Evolutionary conservation across 2,888 invertebrate genomes (phyloP).

Genomic region (Pseudococcus longispinus): DNA sequence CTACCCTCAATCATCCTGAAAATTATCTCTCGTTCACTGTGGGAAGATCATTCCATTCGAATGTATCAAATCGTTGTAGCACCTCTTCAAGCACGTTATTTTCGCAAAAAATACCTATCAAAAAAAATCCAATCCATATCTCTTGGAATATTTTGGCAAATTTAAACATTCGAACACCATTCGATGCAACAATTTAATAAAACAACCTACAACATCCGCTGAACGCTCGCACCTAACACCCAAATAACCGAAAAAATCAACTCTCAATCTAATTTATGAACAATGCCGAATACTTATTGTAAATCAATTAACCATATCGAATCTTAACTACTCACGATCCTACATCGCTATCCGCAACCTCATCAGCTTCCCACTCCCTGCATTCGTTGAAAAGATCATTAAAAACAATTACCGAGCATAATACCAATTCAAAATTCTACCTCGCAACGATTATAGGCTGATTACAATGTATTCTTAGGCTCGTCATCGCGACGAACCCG

Average conservation of each 20-base stretch:
- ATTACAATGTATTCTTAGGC: neutral
- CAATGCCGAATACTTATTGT: neutral
- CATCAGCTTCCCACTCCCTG: neutral
- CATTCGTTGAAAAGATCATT: neutral
- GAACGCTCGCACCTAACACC: neutral
- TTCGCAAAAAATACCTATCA: too few relatives aligned
- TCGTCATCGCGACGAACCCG: neutral
- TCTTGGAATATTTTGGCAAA: too few relatives aligned
- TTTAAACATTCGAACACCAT: too few relatives aligned
- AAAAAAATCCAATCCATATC: too few relatives aligned
- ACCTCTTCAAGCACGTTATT: too few relatives aligned
- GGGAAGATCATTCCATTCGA: too few relatives aligned
- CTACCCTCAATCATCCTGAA: too few relatives aligned
- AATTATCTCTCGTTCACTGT: too few relatives aligned
- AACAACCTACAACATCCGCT: neutral
- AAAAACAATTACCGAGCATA: neutral
- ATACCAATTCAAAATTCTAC: neutral
- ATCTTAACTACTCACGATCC: too few relatives aligned
- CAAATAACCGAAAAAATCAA: neutral
- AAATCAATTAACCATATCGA: neutral
- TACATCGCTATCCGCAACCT: too few relatives aligned
- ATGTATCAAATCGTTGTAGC: too few relatives aligned
- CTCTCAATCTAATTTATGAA: too few relatives aligned
- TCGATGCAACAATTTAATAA: neutral
- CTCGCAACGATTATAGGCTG: neutral